Evolutionary conservation across 2,888 invertebrate genomes (phyloP).

Genomic region (Drosophila multiciliata): DNA sequence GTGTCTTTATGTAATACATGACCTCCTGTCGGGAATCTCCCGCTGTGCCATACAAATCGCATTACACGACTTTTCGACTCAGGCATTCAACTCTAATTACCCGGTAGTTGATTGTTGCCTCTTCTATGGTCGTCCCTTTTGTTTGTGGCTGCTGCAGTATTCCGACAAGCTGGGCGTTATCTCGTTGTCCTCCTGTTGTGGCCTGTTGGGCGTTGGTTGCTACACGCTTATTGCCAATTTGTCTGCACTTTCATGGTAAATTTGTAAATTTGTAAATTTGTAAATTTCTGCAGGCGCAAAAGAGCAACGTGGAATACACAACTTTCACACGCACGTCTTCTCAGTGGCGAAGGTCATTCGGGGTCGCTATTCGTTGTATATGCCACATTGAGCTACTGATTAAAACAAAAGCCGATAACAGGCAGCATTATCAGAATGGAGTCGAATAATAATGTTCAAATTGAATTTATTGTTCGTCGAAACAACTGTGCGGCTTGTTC

Average conservation of each 20-base stretch:
- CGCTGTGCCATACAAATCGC: conserved; percentile 82
- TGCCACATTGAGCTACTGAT: conserved; percentile 39
- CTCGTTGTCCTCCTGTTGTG: conserved; percentile 61
- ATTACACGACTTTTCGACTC: conserved; percentile 84
- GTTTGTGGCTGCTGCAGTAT: conserved; percentile 43
- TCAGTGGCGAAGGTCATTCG: conserved; percentile 68
- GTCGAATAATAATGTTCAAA: conserved; percentile 69
- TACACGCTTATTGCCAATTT: conserved; percentile 64
- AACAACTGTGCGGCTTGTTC: conserved; percentile 77
- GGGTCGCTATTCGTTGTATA: conserved; percentile 50
- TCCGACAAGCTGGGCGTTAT: conserved; percentile 66
- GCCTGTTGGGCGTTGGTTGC: conserved; percentile 23
- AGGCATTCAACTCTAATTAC: conserved; percentile 77
- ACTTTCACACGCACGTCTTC: conserved; percentile 68
- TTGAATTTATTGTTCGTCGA: conserved; percentile 73
- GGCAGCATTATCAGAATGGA: conserved; percentile 59
- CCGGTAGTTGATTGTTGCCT: conserved; percentile 74
- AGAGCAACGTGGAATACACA: conserved; percentile 17
- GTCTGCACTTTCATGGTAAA: conserved; percentile 67
- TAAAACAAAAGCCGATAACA: conserved; percentile 67
- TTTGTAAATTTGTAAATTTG: conserved; percentile 51
- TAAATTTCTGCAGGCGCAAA: conserved; percentile 18
- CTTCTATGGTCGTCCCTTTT: conserved; percentile 43
- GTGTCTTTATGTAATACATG: conserved; percentile 74
- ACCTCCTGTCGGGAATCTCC: conserved; percentile 53